phyloP scores from a whole-genome alignment of 2,888 invertebrate species.

The Allolobophora icterica region DNA sequence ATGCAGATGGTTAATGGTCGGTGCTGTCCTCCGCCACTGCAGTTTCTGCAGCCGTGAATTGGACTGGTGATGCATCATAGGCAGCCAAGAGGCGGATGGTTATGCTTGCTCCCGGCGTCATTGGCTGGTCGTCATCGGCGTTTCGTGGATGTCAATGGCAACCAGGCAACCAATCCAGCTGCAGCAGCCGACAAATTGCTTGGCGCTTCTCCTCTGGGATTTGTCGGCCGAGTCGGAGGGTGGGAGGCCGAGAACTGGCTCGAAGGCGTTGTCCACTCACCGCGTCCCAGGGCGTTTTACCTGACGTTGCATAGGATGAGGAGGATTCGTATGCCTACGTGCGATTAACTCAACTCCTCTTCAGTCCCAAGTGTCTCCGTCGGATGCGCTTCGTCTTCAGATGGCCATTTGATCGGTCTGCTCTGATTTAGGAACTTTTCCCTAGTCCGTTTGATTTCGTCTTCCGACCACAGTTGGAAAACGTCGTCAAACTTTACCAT shows the following conservation, averaged over 20 bases:
- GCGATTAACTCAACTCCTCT: not conserved
- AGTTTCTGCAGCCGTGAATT: not conserved
- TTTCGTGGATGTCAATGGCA: not conserved
- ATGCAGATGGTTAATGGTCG: conserved; percentile 13
- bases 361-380: not conserved
- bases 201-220: not conserved
- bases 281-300: not conserved
- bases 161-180: conserved; percentile 7
- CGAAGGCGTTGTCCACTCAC: not conserved
- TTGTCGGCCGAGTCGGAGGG: not conserved
- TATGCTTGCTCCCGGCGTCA: not conserved
- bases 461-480: too few species aligned
- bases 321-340: not conserved
- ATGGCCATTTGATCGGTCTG: not conserved
- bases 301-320: not conserved
- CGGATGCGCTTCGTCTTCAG: not conserved
- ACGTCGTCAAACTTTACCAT: too few species aligned
- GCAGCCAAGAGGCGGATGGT: not conserved
- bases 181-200: conserved; percentile 4
- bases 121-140: conserved; percentile 3
- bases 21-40: not conserved
- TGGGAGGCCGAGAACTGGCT: not conserved
- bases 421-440: not conserved
- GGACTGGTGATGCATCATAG: not conserved
- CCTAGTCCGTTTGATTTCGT: not conserved